Percentiles rank a stretch among this genome's conserved stretches.
phyloP scores from a whole-genome alignment of 2,888 invertebrate species.

The Leptopterna dolabrata region DNA sequence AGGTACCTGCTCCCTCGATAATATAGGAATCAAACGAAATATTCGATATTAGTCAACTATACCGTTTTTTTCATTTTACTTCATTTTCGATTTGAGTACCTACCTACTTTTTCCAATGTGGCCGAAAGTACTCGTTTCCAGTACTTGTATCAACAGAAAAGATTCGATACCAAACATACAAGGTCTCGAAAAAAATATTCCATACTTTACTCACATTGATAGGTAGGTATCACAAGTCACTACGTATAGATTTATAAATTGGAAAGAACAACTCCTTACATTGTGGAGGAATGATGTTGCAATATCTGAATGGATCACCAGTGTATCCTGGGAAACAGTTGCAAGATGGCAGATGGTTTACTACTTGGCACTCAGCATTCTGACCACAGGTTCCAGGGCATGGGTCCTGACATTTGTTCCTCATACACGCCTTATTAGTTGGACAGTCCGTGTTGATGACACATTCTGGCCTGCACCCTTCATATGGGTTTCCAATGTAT shows the following conservation, averaged over 20 bases:
- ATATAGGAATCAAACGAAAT: too few species aligned
- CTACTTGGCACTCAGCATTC: conserved; percentile 80
- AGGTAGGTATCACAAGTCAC: background rate
- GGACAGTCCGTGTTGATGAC: conserved; percentile 78
- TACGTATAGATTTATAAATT: background rate
- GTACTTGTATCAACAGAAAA: too few species aligned
- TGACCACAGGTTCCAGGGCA: conserved; percentile 82
- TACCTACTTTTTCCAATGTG: too few species aligned
- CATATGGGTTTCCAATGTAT: conserved; percentile 82
- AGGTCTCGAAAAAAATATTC: background rate
- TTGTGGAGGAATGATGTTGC: conserved; percentile 68
- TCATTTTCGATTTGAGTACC: too few species aligned
- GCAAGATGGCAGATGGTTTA: conserved; percentile 78
- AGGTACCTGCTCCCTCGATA: too few species aligned
- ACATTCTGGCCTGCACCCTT: conserved; percentile 81
- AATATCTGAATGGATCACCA: conserved; percentile 81
- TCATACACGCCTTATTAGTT: conserved; percentile 76
- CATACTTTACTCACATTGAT: background rate
- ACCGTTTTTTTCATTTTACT: too few species aligned
- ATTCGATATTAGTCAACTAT: too few species aligned
- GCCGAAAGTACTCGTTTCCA: too few species aligned
- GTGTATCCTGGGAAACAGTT: conserved; percentile 78
- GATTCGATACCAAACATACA: background rate
- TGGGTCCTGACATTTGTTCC: conserved; percentile 81
- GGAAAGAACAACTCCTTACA: conserved; percentile 67